Evolutionary conservation across 1,140 invertebrate genomes (phyloP).

Genomic region (Drosophila pruinosa): DNA sequence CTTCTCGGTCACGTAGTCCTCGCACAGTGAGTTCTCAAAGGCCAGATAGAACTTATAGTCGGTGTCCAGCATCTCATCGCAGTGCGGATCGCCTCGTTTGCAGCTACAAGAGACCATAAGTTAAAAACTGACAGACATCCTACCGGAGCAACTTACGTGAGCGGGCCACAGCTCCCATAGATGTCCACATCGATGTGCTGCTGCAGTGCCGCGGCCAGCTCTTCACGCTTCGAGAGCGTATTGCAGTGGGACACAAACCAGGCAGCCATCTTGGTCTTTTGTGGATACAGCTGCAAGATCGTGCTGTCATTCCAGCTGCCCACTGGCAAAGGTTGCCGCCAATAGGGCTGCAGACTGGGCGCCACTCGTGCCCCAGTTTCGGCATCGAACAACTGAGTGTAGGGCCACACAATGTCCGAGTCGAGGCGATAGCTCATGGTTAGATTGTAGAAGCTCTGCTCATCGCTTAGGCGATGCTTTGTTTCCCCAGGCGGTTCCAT

Average conservation of each 20-base stretch:
- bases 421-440: constrained; percentile 86
- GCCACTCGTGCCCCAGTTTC: constrained; percentile 58
- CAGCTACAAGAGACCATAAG: constrained; percentile 54
- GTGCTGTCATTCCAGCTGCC: constrained; percentile 49
- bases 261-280: constrained; percentile 83
- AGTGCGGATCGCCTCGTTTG: constrained; percentile 65
- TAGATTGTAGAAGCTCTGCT: constrained; percentile 84
- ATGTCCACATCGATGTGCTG: constrained; percentile 86
- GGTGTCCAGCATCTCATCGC: constrained; percentile 82
- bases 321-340: constrained; percentile 42
- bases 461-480: constrained; percentile 55
- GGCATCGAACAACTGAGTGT: constrained; percentile 83
- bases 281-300: constrained; percentile 65
- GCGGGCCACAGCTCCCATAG: constrained; percentile 86
- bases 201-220: constrained; percentile 84
- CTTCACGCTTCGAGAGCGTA: constrained; percentile 84
- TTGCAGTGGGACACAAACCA: constrained; percentile 87
- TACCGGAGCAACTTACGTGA: constrained; percentile 47
- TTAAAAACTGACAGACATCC: neutral
- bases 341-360: constrained; percentile 38
- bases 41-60: constrained; percentile 87
- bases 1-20: constrained; percentile 86
- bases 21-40: constrained; percentile 86
- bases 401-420: constrained; percentile 86
- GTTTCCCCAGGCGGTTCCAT: constrained; percentile 78